A percentile compares a stretch with the other conserved stretches of the same genome.
Conservation (phyloP, 2,113 vertebrate genomes). For the mouse (Mus musculus) region GRCm39 chr16:70664501-70665000, state of each 20-base stretch:
- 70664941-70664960: conserved; percentile 25
- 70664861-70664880: conserved; percentile 72
- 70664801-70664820: conserved; percentile 74
- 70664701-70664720: neutral
- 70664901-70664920: conserved; percentile 56
- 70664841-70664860: conserved; percentile 68
- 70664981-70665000: conserved; percentile 41
- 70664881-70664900: conserved; percentile 69
- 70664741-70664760: conserved; percentile 58
- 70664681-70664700: neutral
- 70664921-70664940: conserved; percentile 59
- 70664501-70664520: neutral
- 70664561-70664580: conserved; percentile 16
- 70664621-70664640: conserved; percentile 31
- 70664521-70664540: neutral
- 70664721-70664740: conserved; percentile 38
- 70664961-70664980: conserved; percentile 49
- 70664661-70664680: conserved; percentile 72
- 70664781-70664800: conserved; percentile 72
- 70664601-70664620: conserved; percentile 42
- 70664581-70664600: neutral
- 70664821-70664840: conserved; percentile 45
- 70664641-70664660: conserved; percentile 60
- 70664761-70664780: conserved; percentile 64
- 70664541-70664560: neutral